Evolutionary conservation across 2,797 vertebrate species (phyloP), one percentile per base, ranked within the genome.

Genomic region (Rhincodon typus): DNA sequence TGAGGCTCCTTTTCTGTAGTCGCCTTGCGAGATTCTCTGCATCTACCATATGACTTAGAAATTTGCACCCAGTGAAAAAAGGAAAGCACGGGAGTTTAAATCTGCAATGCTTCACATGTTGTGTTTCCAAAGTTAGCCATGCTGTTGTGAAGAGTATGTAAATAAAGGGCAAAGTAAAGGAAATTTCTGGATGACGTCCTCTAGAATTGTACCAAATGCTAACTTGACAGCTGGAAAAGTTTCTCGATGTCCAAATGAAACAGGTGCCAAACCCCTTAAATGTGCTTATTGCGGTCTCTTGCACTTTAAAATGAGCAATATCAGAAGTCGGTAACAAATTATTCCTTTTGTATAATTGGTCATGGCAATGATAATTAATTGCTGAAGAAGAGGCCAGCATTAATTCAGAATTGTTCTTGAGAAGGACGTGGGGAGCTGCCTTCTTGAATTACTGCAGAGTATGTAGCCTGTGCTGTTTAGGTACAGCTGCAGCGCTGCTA

Each of bases 261-360:
- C 38, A 4, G 38, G 38, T 25, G 21, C 17, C 21, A 57, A 17
- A 3, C 3, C 88, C 25, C 3, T 62, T 10, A 3, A 38, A 67
- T n/a, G 67, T n/a, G 34, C 19, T 42, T 42, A 50, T 62, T n/a
- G 17, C 23, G 17, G 1, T 93, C 57, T n/a, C 62, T 66, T 34
- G 30, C 34, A 93, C 62, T 66, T 93, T 67, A 67, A 90, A 93
- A 90, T 90, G 50, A 90, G 87, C 50, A 90, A 27, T 12, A 90
- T 90, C 53, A 57, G 15, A 62, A 34, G 30, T 67, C 34, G 12
- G 57, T 38, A 34, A 23, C 7, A 67, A 8, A 21, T 93, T 23
- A 67, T 91, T 66, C 88, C 88, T 34, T 77, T 34, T 74, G 12
- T 74, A 34, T 74, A 72, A 10, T 74, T 74, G 30, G 13, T 74